These are phyloP conservation scores for Hypanus sabinus DNA, from an alignment of 2,113 vertebrate genomes.

Conservation along the genomic window DNA sequence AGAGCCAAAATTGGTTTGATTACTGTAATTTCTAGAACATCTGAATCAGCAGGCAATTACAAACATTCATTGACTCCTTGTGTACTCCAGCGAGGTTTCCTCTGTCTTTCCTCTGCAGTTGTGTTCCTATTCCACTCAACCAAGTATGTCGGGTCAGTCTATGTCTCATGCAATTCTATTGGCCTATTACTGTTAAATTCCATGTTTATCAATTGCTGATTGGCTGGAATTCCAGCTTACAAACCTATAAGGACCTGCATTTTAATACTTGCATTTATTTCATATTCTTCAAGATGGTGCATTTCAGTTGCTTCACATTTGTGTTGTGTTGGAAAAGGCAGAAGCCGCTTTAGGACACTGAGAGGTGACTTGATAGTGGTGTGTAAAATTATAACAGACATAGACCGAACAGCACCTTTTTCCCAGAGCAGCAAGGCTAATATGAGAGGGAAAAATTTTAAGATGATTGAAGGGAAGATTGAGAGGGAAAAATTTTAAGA, in stretches of 20 bases:
- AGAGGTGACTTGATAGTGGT: too few species aligned
- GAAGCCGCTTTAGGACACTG: neutral
- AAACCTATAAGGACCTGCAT: neutral
- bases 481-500: too few species aligned
- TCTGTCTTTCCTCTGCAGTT: neutral
- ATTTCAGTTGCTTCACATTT: neutral
- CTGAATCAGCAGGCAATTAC: neutral
- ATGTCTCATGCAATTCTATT: neutral
- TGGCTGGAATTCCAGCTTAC: neutral
- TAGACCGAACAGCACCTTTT: too few species aligned
- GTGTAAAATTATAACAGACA: too few species aligned
- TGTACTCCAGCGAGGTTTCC: neutral
- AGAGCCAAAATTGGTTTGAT: neutral
- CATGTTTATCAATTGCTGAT: neutral
- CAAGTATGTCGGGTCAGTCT: neutral
- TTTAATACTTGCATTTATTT: neutral
- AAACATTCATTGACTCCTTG: neutral
- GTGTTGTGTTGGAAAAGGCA: neutral
- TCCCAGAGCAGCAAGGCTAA: too few species aligned
- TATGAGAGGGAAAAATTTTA: too few species aligned
- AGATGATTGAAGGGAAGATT: too few species aligned
- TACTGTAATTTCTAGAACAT: neutral
- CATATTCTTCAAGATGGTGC: neutral
- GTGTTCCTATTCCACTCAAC: neutral
- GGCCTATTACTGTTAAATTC: neutral